Conservation (phyloP, 2,113 vertebrate species). For the Xenus cinereus region DNA sequence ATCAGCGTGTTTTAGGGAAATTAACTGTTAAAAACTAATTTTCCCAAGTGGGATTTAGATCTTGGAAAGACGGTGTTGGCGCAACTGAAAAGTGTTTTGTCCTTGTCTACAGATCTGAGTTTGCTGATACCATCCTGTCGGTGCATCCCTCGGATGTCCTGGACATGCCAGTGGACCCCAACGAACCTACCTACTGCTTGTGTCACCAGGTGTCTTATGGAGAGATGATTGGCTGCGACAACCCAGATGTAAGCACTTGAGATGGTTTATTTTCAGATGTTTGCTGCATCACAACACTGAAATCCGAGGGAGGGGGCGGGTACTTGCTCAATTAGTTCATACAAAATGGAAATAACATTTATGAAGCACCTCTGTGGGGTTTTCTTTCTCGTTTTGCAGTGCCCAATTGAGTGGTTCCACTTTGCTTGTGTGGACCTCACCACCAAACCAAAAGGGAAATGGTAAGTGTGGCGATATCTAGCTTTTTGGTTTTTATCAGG, state of each 20-base stretch:
- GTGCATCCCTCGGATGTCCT: conserved; percentile 96
- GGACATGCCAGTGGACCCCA: conserved; percentile 98
- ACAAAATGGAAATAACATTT: accelerated
- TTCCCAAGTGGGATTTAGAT: not conserved
- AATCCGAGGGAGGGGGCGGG: accelerated
- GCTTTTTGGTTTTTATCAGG: not conserved
- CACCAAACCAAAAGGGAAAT: conserved; percentile 99
- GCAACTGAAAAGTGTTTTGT: not conserved
- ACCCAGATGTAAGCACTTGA: conserved; percentile 85
- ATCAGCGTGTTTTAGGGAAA: not conserved
- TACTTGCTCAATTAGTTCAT: not conserved
- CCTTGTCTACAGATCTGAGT: conserved; percentile 77
- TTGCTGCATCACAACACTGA: not conserved
- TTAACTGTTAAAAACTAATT: not conserved
- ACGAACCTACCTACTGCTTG: conserved; percentile 95
- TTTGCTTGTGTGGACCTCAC: conserved; percentile 97
- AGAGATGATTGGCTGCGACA: conserved; percentile 99
- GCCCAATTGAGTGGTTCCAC: conserved; percentile 99
- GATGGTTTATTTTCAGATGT: not conserved
- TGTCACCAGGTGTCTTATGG: conserved; percentile 98
- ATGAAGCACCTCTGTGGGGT: not conserved
- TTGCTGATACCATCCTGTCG: conserved; percentile 86
- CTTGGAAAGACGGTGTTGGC: not conserved
- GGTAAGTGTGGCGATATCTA: conserved; percentile 75
- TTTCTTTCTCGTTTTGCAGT: conserved; percentile 74